Evolutionary conservation across 2,113 vertebrate genomes (phyloP).

Genomic region (Cochlearius cochlearius): DNA sequence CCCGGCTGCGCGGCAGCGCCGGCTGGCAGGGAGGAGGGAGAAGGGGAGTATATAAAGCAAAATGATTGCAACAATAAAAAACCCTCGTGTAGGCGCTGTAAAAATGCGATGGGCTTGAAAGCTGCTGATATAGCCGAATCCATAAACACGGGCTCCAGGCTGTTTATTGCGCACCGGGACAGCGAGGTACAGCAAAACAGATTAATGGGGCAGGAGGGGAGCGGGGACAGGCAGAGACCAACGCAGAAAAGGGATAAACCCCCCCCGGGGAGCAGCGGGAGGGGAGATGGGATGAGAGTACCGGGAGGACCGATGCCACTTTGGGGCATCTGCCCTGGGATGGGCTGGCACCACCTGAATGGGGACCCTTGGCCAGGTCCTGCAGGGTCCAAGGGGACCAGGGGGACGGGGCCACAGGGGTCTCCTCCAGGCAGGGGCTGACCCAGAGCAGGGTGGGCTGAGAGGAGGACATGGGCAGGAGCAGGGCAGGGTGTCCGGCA

Average conservation of each 20-base stretch:
- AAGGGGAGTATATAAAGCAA: constrained; percentile 68
- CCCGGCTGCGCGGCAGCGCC: not conserved
- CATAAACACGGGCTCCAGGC: constrained; percentile 62
- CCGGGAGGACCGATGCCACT: accelerated
- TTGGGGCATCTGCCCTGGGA: not conserved
- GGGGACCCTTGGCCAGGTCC: not conserved
- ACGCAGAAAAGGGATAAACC: accelerated
- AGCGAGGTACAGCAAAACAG: not conserved
- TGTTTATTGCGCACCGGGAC: constrained; percentile 44
- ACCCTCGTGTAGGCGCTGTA: constrained; percentile 64
- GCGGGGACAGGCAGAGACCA: not conserved
- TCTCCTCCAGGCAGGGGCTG: not conserved
- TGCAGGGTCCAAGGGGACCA: not conserved
- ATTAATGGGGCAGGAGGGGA: constrained; percentile 39
- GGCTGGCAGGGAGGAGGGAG: constrained; percentile 1
- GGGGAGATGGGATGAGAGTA: accelerated
- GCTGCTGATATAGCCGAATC: constrained; percentile 78
- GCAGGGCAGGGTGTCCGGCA: accelerated
- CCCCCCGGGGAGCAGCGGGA: accelerated
- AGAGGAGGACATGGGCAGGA: accelerated
- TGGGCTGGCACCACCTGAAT: not conserved
- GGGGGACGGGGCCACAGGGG: accelerated
- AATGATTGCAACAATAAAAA: constrained; percentile 75
- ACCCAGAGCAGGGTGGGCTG: not conserved
- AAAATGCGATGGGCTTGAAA: constrained; percentile 62